phyloP scores from a whole-genome alignment of 2,113 vertebrate species.

The Tiliqua scincoides region DNA sequence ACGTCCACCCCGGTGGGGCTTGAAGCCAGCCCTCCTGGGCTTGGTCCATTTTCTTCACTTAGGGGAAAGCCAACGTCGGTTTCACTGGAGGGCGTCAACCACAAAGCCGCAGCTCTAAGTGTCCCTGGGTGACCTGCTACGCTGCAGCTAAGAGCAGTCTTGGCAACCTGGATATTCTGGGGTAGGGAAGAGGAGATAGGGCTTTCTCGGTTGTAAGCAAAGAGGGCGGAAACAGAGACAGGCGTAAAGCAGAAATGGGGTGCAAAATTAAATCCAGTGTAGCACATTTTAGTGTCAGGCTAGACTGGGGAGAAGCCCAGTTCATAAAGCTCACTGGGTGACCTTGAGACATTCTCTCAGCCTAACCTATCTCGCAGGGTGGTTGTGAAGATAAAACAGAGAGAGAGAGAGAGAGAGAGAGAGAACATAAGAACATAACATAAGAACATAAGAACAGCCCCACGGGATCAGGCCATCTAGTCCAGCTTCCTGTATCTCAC shows the following conservation, averaged over 20 bases:
- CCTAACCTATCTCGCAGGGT: background rate
- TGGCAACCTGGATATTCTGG: background rate
- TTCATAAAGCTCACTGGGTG: too few species aligned
- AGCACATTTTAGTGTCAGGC: too few species aligned
- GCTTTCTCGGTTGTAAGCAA: background rate
- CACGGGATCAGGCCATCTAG: too few species aligned
- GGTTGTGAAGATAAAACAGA: too few species aligned
- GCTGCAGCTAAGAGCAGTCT: background rate
- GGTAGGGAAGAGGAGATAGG: background rate
- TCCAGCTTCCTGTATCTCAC: too few species aligned
- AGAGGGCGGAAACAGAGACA: background rate
- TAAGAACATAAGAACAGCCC: too few species aligned
- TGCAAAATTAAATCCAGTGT: too few species aligned
- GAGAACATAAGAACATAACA: too few species aligned
- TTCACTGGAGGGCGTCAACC: background rate
- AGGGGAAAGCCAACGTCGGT: background rate
- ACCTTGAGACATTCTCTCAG: background rate
- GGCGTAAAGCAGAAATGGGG: too few species aligned
- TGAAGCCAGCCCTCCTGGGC: background rate
- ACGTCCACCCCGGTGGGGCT: background rate
- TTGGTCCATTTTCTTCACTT: background rate
- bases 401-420: too few species aligned
- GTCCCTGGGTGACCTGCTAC: constrained; percentile 16
- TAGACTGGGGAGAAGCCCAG: too few species aligned
- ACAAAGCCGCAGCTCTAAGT: background rate